Base-by-base conservation (phyloP, 1,140 invertebrate genomes). In the Meloidogyne chitwoodi region DNA sequence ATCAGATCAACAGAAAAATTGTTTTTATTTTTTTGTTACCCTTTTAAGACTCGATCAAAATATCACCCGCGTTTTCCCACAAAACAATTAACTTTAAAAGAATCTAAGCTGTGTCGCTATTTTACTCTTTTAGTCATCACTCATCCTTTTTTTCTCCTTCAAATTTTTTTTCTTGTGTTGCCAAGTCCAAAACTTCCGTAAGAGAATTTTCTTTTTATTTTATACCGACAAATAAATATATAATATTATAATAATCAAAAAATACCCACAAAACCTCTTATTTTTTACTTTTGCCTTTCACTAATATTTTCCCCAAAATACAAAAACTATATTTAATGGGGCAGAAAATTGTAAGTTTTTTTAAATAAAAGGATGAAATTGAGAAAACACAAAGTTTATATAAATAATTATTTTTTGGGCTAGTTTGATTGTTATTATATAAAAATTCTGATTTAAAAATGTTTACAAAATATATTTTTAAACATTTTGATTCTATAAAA, bases 41-140 rank as follows among this genome's bases (percentile, higher is more conserved):
- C n/a, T 56, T n/a, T 19, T 19, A 48, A 56, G 48, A n/a, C 48
- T 56, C n/a, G 48, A 56, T 63, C 41, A 73, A 73, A 61, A 64
- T 61, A 24, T 56, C 19, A 63, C 34, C 70, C 41, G 56, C 70
- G 56, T 73, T 73, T 73, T 73, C 70, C 70, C 70, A 73, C 70
- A 73, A 73, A 73, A 73, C 70, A 73, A 73, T 73, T 73, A 73
- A 31, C 65, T n/a, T 16, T n/a, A 38, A 31, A 66, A 41, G 34
- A 73, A 62, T 24, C 34, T 65, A 26, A 34, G 70, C 27, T 22
- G 48, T 29, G 48, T 29, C 38, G 65, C 65, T 38, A 26, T 66
- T 38, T 31, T 67, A 16, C 65, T 34, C 29, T 67, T 41, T 67
- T 24, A 31, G 29, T 31, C 65, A 41, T 67, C 65, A 67, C 65